phyloP scores from a whole-genome alignment of 1,140 invertebrate genomes.

The Trissolcus basalis region DNA sequence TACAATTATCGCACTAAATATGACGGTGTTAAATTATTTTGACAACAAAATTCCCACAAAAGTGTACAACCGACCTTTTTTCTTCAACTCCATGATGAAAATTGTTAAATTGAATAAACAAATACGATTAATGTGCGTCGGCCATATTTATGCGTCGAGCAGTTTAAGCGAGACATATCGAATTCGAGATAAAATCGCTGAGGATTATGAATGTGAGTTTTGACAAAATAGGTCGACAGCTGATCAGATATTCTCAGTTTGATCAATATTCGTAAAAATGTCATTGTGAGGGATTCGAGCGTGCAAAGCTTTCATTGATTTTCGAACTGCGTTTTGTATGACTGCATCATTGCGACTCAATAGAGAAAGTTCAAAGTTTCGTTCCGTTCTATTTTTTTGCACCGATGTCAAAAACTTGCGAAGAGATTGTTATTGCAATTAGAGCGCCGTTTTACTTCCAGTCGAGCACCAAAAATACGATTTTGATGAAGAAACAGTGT shows the following conservation, averaged over 20 bases:
- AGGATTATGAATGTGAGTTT: constrained; percentile 24
- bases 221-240: constrained; percentile 32
- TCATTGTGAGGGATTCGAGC: constrained; percentile 10
- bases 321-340: constrained; percentile 21
- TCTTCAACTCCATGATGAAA: too few relatives aligned
- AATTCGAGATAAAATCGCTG: constrained; percentile 21
- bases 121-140: constrained; percentile 6
- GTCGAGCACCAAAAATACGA: constrained; percentile 14
- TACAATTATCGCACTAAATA: constrained; percentile 23
- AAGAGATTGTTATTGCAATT: too few relatives aligned
- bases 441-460: neutral
- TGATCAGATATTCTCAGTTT: constrained; percentile 21
- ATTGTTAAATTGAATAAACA: neutral
- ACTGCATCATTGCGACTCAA: constrained; percentile 9
- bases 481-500: constrained; percentile 33
- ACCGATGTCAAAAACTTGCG: too few relatives aligned
- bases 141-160: neutral
- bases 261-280: constrained; percentile 26
- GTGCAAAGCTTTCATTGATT: constrained; percentile 17
- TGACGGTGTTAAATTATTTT: constrained; percentile 25
- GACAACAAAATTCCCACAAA: constrained; percentile 19
- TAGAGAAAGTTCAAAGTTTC: too few relatives aligned
- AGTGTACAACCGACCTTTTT: neutral
- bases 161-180: constrained; percentile 19
- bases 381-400: too few relatives aligned